Evolutionary conservation across 2,888 invertebrate species (phyloP), one percentile per base, ranked within the genome.

Genomic region (Chaetogeoica ovagalla): DNA sequence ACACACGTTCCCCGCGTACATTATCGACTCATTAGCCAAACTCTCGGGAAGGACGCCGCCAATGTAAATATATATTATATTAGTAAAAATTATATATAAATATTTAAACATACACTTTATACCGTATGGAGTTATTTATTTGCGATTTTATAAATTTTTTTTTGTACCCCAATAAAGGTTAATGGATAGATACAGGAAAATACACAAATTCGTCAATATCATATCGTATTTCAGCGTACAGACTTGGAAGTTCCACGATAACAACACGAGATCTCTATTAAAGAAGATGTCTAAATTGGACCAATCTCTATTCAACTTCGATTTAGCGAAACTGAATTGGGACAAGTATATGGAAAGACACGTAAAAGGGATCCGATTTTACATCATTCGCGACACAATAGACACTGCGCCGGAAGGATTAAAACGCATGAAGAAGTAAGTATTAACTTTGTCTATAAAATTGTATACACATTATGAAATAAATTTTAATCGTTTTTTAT

Each of bases 211-310:
- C 73, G 89, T 92, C 84, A 88, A 90, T 69, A 91, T 91, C 0
- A 87, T 95, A 71, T 90, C 92, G 83, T 95, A 93, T 86, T 96
- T 96, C 87, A 91, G 93, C 6, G 91, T 89, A 37, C 90, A 91
- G 83, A 91, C 93, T 82, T 96, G 95, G 95, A 87, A 87, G 48
- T 94, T 94, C 85, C 86, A 88, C 0, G 91, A 91, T 82, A 86
- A 87, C 30, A 91, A 91, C 70, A 89, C 92, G 0, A 86, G 88
- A 30, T 85, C 85, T 2, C 87, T 94, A 84, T 89, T 91, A 0
- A 43, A 43, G 13, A 81, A 55, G 15, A 84, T 94, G 79, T 87
- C 89, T 0, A 86, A 86, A 0, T 87, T 87, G 13, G 94, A 93
- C 84, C 87, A 88, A 79, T 87, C 89, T 21, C 86, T 90, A 3